Conservation (phyloP, 2,888 invertebrate genomes). For the Drosophila algonquin region DNA sequence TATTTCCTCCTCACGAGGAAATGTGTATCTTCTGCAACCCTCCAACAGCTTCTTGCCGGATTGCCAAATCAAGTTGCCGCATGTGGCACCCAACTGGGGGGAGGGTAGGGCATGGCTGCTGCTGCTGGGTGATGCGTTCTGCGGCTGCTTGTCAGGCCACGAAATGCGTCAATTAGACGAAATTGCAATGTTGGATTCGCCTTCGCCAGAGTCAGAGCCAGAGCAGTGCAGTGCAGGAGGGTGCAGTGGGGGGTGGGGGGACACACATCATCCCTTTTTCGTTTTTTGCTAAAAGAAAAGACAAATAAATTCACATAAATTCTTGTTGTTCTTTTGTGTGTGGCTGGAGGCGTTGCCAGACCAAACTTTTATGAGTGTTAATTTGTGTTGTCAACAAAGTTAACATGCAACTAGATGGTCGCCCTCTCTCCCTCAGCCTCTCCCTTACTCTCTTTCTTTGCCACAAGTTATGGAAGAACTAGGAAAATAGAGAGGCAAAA, state of each 20-base stretch:
- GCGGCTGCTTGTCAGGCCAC: conserved; percentile 70
- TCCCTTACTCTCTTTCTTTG: too few species aligned
- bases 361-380: conserved; percentile 73
- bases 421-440: conserved; percentile 10
- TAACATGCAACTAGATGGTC: conserved; percentile 55
- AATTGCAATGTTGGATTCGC: conserved; percentile 65
- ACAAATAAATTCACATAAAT: conserved; percentile 69
- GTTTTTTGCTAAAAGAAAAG: conserved; percentile 42
- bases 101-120: background rate
- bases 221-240: too few species aligned
- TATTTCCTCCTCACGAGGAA: background rate
- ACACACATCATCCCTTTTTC: too few species aligned
- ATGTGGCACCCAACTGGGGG: conserved; percentile 14
- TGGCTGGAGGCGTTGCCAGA: conserved; percentile 20
- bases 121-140: conserved; percentile 19
- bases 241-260: too few species aligned
- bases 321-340: conserved; percentile 48
- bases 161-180: conserved; percentile 80
- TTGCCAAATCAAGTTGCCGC: conserved; percentile 61
- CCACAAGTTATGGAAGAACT: conserved; percentile 1
- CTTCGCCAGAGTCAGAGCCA: too few species aligned
- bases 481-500: conserved; percentile 4
- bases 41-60: conserved; percentile 10
- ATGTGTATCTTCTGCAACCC: background rate
- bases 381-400: conserved; percentile 75